Conservation (phyloP, 2,113 vertebrate genomes). For the Mesocricetus auratus region DNA sequence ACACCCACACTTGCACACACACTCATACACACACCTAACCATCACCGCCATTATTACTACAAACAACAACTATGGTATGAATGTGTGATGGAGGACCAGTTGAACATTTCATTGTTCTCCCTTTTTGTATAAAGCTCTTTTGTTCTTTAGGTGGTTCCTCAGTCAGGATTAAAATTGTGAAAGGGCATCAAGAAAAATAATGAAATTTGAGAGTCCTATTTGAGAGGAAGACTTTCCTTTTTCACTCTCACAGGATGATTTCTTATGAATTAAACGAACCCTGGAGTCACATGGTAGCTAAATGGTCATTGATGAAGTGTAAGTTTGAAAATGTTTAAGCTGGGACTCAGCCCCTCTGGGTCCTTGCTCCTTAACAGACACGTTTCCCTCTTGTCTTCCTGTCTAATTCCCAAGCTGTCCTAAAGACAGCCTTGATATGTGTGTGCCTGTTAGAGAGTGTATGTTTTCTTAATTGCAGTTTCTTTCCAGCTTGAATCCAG, state of each 20-base stretch:
- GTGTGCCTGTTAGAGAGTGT: background rate
- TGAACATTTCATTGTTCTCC: background rate
- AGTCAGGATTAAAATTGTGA: background rate
- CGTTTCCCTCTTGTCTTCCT: background rate
- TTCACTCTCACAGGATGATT: background rate
- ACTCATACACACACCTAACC: background rate
- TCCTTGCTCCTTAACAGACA: background rate
- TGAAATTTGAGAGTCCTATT: background rate
- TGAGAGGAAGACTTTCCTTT: background rate
- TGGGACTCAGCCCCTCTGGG: background rate
- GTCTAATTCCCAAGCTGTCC: background rate
- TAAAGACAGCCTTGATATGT: background rate
- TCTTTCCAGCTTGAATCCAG: slow-evolving; percentile 67
- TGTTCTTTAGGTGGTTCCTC: background rate
- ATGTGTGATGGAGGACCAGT: background rate
- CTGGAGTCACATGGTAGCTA: background rate
- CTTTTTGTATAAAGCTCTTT: background rate
- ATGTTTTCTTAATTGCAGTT: slow-evolving; percentile 29
- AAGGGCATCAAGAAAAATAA: background rate
- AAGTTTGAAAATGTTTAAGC: background rate
- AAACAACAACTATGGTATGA: background rate
- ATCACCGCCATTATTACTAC: background rate
- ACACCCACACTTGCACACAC: background rate
- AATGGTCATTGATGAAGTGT: background rate
- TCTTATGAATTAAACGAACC: slow-evolving; percentile 17